Conservation (phyloP, 2,888 invertebrate species). For the Orthosia gracilis region DNA sequence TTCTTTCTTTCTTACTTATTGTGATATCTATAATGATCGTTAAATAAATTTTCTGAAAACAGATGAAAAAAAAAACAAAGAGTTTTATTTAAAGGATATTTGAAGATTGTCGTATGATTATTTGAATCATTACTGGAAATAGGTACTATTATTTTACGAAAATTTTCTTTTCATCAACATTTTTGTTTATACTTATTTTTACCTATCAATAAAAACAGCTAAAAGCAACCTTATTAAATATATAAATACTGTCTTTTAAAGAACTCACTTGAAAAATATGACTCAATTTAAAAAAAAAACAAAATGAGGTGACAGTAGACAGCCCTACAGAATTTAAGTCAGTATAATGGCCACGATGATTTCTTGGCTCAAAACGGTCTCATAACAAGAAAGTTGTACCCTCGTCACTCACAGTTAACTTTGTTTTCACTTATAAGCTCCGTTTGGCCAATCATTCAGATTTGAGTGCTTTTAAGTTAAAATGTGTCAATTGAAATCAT, state of each 20-base stretch:
- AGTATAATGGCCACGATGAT: slow-evolving; percentile 85
- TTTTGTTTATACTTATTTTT: not conserved
- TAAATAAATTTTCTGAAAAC: not conserved
- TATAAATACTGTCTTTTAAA: not conserved
- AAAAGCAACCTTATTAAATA: not conserved
- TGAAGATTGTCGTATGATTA: too few relatives aligned
- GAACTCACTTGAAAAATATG: not conserved
- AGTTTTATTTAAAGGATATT: too few relatives aligned
- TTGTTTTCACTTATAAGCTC: slow-evolving; percentile 81
- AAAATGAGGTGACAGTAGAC: slow-evolving; percentile 46
- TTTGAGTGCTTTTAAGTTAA: slow-evolving; percentile 55
- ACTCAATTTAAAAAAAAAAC: not conserved
- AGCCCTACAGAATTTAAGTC: slow-evolving; percentile 76
- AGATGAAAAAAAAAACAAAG: too few relatives aligned
- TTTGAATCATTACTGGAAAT: too few relatives aligned
- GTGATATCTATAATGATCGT: not conserved
- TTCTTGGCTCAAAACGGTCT: slow-evolving; percentile 84
- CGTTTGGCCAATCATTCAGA: slow-evolving; percentile 59
- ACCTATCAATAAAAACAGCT: not conserved
- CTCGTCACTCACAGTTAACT: slow-evolving; percentile 82
- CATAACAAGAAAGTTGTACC: slow-evolving; percentile 82
- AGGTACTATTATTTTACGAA: too few relatives aligned
- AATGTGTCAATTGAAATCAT: slow-evolving; percentile 37
- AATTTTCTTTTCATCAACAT: too few relatives aligned
- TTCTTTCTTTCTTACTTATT: slow-evolving; percentile 16